A percentile compares a stretch with the other conserved stretches of the same genome.
Conservation (phyloP, 2,113 vertebrate species). For the Bungarus multicinctus region DNA sequence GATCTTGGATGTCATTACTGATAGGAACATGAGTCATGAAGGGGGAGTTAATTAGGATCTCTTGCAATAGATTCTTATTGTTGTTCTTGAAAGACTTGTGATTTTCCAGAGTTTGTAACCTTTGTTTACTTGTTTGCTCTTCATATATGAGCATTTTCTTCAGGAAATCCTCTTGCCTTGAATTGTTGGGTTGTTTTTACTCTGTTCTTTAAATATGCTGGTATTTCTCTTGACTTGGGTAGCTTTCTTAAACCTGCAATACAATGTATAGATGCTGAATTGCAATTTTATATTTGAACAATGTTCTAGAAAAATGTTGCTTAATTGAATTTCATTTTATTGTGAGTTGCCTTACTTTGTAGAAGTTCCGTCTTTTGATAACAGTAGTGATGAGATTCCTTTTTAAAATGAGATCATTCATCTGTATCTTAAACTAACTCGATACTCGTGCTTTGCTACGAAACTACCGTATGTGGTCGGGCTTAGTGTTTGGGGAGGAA, state of each 20-base stretch:
- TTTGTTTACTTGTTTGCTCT: not conserved
- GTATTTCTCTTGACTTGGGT: not conserved
- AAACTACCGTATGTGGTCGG: no score
- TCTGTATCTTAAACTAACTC: not conserved
- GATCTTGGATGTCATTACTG: not conserved
- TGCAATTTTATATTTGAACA: not conserved
- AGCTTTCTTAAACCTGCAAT: not conserved
- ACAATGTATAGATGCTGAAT: not conserved
- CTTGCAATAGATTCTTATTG: not conserved
- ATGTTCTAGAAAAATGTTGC: not conserved
- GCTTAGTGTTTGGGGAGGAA: no score
- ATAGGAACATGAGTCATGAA: not conserved
- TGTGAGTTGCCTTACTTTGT: not conserved
- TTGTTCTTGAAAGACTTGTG: not conserved
- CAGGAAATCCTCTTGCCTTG: not conserved
- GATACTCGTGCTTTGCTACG: no score
- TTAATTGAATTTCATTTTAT: not conserved
- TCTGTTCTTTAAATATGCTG: no score
- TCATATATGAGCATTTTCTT: not conserved
- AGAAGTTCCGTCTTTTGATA: not conserved
- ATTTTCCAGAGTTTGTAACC: not conserved
- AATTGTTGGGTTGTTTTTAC: not conserved
- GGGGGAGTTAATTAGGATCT: not conserved
- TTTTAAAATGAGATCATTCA: not conserved
- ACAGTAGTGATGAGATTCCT: no score